phyloP scores from a whole-genome alignment of 2,113 vertebrate genomes.

The Syngnathus typhle region DNA sequence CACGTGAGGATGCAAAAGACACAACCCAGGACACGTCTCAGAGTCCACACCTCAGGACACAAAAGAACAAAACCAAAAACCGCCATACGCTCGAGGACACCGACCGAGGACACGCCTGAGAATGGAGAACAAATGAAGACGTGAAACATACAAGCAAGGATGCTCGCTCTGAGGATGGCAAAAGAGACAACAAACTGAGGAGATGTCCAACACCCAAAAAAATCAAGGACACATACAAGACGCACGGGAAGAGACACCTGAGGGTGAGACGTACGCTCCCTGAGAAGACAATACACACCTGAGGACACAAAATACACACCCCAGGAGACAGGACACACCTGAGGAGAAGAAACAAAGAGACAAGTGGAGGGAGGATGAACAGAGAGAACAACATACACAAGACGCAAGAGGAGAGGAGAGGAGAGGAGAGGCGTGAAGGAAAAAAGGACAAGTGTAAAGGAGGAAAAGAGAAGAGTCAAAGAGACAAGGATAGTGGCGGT shows the following conservation, averaged over 20 bases:
- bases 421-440: not conserved
- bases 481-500: not conserved
- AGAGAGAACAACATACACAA: not conserved
- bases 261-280: not conserved
- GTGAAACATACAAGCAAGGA: not conserved
- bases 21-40: not conserved
- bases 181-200: too few relatives aligned
- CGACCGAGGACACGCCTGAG: not conserved
- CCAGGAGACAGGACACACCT: conserved; percentile 3
- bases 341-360: conserved; percentile 4
- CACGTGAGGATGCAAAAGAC: not conserved
- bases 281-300: conserved; percentile 9
- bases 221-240: not conserved
- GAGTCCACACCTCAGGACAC: not conserved
- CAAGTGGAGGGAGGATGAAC: conserved; percentile 1
- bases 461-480: not conserved
- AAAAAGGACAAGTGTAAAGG: not conserved
- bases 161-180: too few relatives aligned
- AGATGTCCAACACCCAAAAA: too few relatives aligned
- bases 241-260: conserved; percentile 22
- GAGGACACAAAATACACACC: conserved; percentile 11
- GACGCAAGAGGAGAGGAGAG: not conserved
- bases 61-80: not conserved
- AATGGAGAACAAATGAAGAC: not conserved
- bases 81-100: too few relatives aligned